Conservation (phyloP, 2,888 invertebrate genomes). For the Polyommatus iphigenia region DNA sequence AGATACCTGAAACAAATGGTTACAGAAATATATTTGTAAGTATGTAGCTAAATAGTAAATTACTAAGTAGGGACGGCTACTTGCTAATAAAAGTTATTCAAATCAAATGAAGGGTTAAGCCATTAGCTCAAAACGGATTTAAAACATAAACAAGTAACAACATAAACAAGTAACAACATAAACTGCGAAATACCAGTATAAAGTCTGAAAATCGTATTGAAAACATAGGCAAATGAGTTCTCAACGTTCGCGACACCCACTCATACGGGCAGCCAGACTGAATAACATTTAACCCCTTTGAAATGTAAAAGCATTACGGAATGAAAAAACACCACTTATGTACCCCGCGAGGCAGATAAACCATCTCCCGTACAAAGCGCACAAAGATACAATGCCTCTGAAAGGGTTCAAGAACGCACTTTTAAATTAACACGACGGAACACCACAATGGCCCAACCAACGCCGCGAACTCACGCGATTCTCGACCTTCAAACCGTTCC, state of each 20-base stretch:
- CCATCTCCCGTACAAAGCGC: slow-evolving; percentile 79
- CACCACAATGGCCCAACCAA: slow-evolving; percentile 56
- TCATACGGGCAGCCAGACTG: slow-evolving; percentile 64
- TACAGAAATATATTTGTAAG: too few relatives aligned
- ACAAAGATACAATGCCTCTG: slow-evolving; percentile 81
- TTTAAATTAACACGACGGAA: slow-evolving; percentile 74
- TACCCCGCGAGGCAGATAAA: slow-evolving; percentile 79
- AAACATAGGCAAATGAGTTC: slow-evolving; percentile 43
- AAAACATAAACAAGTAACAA: slow-evolving; percentile 7
- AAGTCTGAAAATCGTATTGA: slow-evolving; percentile 29
- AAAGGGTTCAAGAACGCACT: slow-evolving; percentile 81
- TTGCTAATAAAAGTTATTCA: too few relatives aligned
- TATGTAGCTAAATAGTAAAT: too few relatives aligned
- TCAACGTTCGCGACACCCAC: slow-evolving; percentile 70
- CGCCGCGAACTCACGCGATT: slow-evolving; percentile 49
- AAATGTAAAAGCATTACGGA: slow-evolving; percentile 81
- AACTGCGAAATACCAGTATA: slow-evolving; percentile 22
- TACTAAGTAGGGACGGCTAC: too few relatives aligned
- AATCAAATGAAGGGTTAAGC: neutral
- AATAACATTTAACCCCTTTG: slow-evolving; percentile 80
- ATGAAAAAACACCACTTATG: slow-evolving; percentile 81
- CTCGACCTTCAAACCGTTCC: slow-evolving; percentile 46
- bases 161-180: neutral
- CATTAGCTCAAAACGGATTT: neutral
- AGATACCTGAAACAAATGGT: too few relatives aligned